phyloP scores from a whole-genome alignment of 2,888 invertebrate genomes.

The Julus scandinavius region DNA sequence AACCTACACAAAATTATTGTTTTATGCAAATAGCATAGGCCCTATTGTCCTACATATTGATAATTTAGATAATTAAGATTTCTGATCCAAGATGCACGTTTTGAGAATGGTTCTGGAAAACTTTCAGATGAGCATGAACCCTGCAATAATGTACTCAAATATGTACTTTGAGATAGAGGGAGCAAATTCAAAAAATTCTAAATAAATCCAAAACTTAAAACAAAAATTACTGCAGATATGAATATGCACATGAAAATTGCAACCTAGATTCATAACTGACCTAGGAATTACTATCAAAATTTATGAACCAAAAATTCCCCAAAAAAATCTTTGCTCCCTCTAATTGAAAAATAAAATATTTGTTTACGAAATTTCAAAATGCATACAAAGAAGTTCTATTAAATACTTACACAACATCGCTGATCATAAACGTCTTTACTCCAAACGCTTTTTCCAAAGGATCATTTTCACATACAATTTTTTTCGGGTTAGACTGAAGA shows the following conservation, averaged over 20 bases:
- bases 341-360: neutral
- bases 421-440: conserved; percentile 51
- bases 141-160: neutral
- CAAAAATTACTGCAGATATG: neutral
- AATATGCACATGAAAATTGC: neutral
- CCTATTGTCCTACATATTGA: neutral
- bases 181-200: neutral
- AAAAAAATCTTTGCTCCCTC: neutral
- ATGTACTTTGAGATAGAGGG: conserved; percentile 2
- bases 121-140: neutral
- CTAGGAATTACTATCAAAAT: neutral
- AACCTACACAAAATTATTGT: neutral
- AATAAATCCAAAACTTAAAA: neutral
- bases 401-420: conserved; percentile 56
- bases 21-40: too few relatives aligned
- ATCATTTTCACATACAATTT: conserved; percentile 55
- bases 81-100: neutral
- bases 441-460: conserved; percentile 56
- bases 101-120: neutral
- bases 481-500: conserved; percentile 37
- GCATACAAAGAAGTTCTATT: neutral
- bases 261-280: neutral
- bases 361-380: neutral
- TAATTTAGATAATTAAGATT: neutral
- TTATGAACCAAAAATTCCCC: neutral